Evolutionary conservation across 2,113 vertebrate genomes (phyloP), one percentile per base, ranked within the genome.

Genomic region (Pavo muticus): DNA sequence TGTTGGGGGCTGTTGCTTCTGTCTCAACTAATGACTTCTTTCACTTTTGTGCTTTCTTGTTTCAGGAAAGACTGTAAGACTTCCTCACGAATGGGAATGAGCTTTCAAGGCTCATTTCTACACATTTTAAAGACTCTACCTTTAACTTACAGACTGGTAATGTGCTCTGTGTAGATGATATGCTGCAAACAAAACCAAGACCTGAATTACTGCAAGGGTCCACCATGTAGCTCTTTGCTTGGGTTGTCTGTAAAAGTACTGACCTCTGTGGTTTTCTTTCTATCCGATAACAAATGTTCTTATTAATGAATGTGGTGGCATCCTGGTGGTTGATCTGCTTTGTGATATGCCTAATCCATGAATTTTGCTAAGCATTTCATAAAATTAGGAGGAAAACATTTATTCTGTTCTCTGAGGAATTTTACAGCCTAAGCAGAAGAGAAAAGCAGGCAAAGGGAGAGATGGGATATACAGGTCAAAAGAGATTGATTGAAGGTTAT

Each of bases 131-230:
- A 59, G 79, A 27, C 32, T 4, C 2, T 50, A 16, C 14, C 75
- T 85, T 73, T 81, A 81, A 45, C 5, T 71, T 78, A 50, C 0
- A 0, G 21, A 20, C 14, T 25, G 16, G 88, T 56, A 56, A 25
- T 8, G 17, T 25, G 14, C 17, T 25, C 56, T 35, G 11, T n/a
- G 35, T 39, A 86, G 37, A 80, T 32, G n/a, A 44, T 45, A 15
- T 6, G 40, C 11, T 67, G 11, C 0, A 2, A 88, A 24, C 5
- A 56, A 50, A 63, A 11, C 27, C 24, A 42, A 78, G 61, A 23
- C 35, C 27, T 1, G 0, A 0, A 0, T 70, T 21, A 21, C 11
- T 8, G 29, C 16, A 18, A 30, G 8, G 14, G 21, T 77, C 48
- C 20, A 14, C 27, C 19, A 10, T 2, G 12, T 45, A 11, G 21